Percentiles rank a stretch among this genome's conserved stretches.
Conservation (phyloP, 2,888 invertebrate genomes). For the Calameuta filiformis region DNA sequence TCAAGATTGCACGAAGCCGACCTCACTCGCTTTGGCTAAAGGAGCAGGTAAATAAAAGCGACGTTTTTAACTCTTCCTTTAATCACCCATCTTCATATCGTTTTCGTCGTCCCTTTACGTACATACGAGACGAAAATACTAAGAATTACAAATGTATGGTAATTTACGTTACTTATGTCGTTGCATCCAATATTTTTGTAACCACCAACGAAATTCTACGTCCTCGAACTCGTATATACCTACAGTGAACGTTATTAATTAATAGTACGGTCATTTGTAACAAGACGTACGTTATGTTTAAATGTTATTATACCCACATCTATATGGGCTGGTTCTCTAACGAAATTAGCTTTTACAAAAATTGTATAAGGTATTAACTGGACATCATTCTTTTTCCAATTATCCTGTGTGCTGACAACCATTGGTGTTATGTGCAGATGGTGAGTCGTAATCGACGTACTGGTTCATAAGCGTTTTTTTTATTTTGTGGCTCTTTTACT, state of each 20-base stretch:
- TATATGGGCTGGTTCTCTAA: not conserved
- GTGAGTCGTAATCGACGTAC: conserved; percentile 58
- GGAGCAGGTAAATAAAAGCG: conserved; percentile 76
- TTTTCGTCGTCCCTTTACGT: not conserved
- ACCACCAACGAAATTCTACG: not conserved
- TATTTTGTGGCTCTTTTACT: conserved; percentile 33
- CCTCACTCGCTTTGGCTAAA: conserved; percentile 93
- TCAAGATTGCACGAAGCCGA: conserved; percentile 85
- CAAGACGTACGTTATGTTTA: not conserved
- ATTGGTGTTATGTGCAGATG: conserved; percentile 62
- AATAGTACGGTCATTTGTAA: not conserved
- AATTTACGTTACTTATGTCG: not conserved
- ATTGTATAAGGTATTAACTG: conserved; percentile 44
- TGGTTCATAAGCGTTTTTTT: conserved; percentile 47
- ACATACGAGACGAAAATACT: conserved; percentile 13
- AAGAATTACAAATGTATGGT: conserved; percentile 2
- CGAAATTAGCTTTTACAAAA: conserved; percentile 23
- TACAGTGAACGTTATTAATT: not conserved
- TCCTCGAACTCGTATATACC: not conserved
- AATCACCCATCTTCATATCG: not conserved
- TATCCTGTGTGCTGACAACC: conserved; percentile 59
- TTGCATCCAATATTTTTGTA: not conserved
- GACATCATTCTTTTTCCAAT: conserved; percentile 58
- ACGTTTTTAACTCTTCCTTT: conserved; percentile 2
- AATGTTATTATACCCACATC: not conserved